phyloP scores from a whole-genome alignment of 2,888 invertebrate species.

The Callosobruchus maculatus region DNA sequence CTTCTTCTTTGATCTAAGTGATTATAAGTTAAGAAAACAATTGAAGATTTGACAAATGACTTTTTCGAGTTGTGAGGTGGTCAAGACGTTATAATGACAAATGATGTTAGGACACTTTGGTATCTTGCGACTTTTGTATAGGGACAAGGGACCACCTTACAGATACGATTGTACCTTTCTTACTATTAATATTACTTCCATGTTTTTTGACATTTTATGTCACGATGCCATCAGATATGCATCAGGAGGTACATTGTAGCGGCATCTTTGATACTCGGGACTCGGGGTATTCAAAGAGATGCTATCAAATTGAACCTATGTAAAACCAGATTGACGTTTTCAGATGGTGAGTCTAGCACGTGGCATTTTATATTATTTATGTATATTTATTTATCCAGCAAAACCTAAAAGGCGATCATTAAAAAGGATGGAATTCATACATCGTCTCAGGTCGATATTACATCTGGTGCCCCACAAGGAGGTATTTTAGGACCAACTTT shows the following conservation, averaged over 20 bases:
- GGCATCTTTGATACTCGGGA: not conserved
- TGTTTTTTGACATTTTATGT: constrained; percentile 15
- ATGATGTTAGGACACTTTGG: constrained; percentile 47
- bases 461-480: no score
- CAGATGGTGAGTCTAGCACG: not conserved
- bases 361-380: no score
- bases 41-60: constrained; percentile 48
- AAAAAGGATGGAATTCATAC: no score
- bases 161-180: constrained; percentile 30
- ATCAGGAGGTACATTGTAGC: not conserved
- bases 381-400: no score
- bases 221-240: not conserved
- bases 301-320: not conserved
- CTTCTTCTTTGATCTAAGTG: constrained; percentile 18
- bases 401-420: no score
- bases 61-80: constrained; percentile 47
- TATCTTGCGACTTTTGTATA: constrained; percentile 37
- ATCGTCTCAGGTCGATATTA: no score
- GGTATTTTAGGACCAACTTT: no score
- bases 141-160: constrained; percentile 43
- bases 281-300: not conserved
- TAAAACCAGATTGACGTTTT: not conserved
- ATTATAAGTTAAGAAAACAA: constrained; percentile 40
- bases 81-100: constrained; percentile 46
- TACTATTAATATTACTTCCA: constrained; percentile 38